phyloP scores from a whole-genome alignment of 2,888 invertebrate species.

The Hirtodrosophila cameraria region DNA sequence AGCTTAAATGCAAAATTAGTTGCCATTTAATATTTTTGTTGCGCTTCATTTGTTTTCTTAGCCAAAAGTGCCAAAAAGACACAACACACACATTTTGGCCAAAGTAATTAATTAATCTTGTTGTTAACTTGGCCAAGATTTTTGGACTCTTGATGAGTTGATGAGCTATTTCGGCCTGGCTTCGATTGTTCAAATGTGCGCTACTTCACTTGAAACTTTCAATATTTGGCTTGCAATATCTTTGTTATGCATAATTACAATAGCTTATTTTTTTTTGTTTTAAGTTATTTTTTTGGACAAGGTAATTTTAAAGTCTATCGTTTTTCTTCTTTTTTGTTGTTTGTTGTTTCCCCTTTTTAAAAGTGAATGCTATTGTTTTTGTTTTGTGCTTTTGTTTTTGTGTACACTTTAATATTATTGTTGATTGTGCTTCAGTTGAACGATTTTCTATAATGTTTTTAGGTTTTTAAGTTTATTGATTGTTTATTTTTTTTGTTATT shows the following conservation, averaged over 20 bases:
- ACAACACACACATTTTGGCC: constrained; percentile 17
- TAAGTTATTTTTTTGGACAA: constrained; percentile 11
- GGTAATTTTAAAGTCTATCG: constrained; percentile 37
- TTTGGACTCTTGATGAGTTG: constrained; percentile 20
- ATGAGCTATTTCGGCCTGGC: constrained; percentile 13
- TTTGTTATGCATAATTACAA: constrained; percentile 64
- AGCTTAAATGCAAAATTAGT: constrained; percentile 44
- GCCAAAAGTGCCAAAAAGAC: constrained; percentile 24
- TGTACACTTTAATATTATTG: constrained; percentile 36
- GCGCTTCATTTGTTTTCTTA: constrained; percentile 42
- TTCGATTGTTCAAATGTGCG: constrained; percentile 21
- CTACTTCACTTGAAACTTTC: constrained; percentile 61
- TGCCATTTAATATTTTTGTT: constrained; percentile 51
- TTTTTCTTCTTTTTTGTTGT: constrained; percentile 21
- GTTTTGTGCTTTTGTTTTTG: constrained; percentile 40
- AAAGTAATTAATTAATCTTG: constrained; percentile 61
- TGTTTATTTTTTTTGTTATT: constrained; percentile 68
- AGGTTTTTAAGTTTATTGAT: constrained; percentile 65
- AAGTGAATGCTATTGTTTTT: constrained; percentile 56
- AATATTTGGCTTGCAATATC: constrained; percentile 48
- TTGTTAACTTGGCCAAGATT: constrained; percentile 40
- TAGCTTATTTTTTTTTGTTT: constrained; percentile 29
- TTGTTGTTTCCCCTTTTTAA: constrained; percentile 36
- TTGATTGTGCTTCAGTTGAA: constrained; percentile 68
- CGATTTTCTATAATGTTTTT: constrained; percentile 60